These are phyloP conservation scores for Allobates femoralis DNA, from an alignment of 2,797 vertebrate genomes.

Conservation along the genomic window DNA sequence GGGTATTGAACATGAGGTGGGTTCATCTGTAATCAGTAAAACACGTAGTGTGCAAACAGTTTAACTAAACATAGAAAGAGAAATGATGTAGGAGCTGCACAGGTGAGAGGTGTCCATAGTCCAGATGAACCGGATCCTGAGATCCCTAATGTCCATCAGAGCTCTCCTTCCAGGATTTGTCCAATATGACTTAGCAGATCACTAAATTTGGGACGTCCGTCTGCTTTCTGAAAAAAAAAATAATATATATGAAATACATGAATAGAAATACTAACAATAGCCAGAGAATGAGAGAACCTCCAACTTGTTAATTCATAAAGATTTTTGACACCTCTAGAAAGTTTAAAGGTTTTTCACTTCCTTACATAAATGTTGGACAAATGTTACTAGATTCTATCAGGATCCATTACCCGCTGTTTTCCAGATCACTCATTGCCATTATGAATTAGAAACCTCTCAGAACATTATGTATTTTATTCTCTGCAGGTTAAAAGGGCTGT, in stretches of 20 bases:
- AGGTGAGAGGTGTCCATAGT: background rate
- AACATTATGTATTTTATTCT: too few species aligned
- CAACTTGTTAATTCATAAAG: background rate
- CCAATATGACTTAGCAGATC: slow-evolving; percentile 79
- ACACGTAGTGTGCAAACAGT: slow-evolving; percentile 47
- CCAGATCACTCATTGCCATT: background rate
- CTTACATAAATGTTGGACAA: too few species aligned
- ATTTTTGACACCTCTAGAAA: background rate
- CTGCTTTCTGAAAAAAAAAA: slow-evolving; percentile 79
- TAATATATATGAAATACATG: background rate
- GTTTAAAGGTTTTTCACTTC: background rate
- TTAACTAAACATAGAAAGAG: background rate
- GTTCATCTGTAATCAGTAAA: slow-evolving; percentile 14
- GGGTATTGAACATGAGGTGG: background rate
- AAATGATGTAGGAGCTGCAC: background rate
- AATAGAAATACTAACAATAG: background rate
- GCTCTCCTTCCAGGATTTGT: slow-evolving; percentile 82
- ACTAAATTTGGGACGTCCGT: slow-evolving; percentile 83
- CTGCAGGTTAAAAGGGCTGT: too few species aligned
- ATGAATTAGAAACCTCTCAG: background rate
- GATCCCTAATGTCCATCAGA: slow-evolving; percentile 50
- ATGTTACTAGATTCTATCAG: too few species aligned
- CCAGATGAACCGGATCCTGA: background rate
- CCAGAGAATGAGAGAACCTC: background rate
- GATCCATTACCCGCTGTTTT: too few species aligned